Base-by-base conservation (phyloP, 2,888 invertebrate species). In the Spisula subtruncata region DNA sequence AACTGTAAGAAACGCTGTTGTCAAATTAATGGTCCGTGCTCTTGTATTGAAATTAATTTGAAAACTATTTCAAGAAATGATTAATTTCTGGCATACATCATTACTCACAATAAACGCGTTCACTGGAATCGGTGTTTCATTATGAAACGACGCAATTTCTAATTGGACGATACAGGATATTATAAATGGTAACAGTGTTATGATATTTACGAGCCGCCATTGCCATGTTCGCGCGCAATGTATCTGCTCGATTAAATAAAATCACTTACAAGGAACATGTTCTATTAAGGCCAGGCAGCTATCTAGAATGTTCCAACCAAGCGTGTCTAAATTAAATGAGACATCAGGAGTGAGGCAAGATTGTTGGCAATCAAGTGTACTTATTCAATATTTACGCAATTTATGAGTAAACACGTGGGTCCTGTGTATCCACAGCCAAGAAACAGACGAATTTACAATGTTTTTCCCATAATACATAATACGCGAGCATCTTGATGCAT, bases 21-120 rank as follows among this genome's bases (percentile, higher is more conserved):
- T 66, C 60, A 66, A 66, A 66, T 66, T 66, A 66, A 66, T 66
- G 60, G 60, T 25, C 60, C 60, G 60, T 66, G 60, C 25, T 25
- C 60, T 66, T 25, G 25, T 66, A 66, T 66, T 66, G 60, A 66
- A 66, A 66, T 66, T 66, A 66, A 66, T 66, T 66, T 25, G 60
- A 66, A 66, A 66, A 66, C 60, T 66, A 66, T 66, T 66, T 25
- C 60, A 66, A 66, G 60, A 66, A 66, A 66, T 66, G 60, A 66
- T 66, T 66, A 66, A 66, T 66, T 66, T 25, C 60, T 25, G 25
- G 60, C 60, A 66, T 66, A 66, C 60, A n/a, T 66, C 60, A 66
- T 66, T 66, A 66, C 60, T 66, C 60, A 25, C 60, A 66, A 66
- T 66, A 66, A 66, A 66, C 60, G 25, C 60, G 60, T 66, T 66